Evolutionary conservation across 2,888 invertebrate genomes (phyloP).

Genomic region (Stenichneumon culpator): DNA sequence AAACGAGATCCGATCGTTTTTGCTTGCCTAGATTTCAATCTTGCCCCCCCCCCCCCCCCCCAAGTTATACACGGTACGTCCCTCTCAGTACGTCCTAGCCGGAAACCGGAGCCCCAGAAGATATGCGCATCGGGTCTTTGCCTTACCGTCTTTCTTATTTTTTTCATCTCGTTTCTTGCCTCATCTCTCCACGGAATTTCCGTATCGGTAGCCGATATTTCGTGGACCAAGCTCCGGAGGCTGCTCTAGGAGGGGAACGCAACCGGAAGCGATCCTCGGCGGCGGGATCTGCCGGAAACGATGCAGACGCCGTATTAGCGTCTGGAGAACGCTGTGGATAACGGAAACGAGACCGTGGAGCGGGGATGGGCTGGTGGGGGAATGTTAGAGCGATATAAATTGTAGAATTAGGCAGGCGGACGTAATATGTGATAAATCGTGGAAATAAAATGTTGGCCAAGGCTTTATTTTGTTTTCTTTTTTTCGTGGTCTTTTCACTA

Average conservation of each 20-base stretch:
- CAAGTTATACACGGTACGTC: not conserved
- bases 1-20: conserved; percentile 60
- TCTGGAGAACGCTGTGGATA: conserved; percentile 1
- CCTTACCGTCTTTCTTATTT: conserved; percentile 34
- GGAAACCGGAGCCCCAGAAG: conserved; percentile 27
- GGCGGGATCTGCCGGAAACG: conserved; percentile 24
- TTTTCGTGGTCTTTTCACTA: not conserved
- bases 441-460: conserved; percentile 17
- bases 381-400: conserved; percentile 9
- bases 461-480: not conserved
- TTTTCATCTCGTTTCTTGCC: conserved; percentile 3
- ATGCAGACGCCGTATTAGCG: conserved; percentile 41
- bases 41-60: no score
- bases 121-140: conserved; percentile 25
- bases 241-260: conserved; percentile 2
- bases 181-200: conserved; percentile 49
- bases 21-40: conserved; percentile 26
- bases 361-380: not conserved
- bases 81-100: conserved; percentile 17
- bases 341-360: conserved; percentile 21
- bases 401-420: conserved; percentile 28
- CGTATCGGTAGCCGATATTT: conserved; percentile 61
- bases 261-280: conserved; percentile 47
- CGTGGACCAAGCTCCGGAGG: not conserved
- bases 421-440: conserved; percentile 26